A percentile compares a stretch with the other conserved stretches of the same genome.
phyloP scores from a whole-genome alignment of 2,113 vertebrate genomes.

The Petaurus breviceps region DNA sequence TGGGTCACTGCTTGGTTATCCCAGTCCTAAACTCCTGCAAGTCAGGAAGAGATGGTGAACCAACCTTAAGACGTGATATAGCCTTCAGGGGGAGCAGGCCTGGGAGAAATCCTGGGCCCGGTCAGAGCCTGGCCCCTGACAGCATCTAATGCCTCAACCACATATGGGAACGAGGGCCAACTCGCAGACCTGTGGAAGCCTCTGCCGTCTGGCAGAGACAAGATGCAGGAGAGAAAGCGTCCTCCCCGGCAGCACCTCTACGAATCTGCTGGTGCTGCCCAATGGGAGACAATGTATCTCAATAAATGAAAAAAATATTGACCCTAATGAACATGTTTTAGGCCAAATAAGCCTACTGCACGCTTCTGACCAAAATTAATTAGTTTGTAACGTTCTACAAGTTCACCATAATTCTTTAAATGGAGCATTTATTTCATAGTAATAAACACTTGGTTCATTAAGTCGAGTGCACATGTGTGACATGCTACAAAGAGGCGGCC shows the following conservation, averaged over 20 bases:
- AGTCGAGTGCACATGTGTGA: slow-evolving; percentile 89
- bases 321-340: slow-evolving; percentile 82
- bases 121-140: too few relatives aligned
- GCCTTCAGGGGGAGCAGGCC: too few relatives aligned
- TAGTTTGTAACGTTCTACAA: slow-evolving; percentile 84
- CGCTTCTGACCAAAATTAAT: slow-evolving; percentile 87
- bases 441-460: slow-evolving; percentile 95
- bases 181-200: neutral
- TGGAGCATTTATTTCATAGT: slow-evolving; percentile 87
- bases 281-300: slow-evolving; percentile 77
- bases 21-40: too few relatives aligned
- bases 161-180: neutral
- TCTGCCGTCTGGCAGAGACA: neutral
- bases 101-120: too few relatives aligned
- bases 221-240: neutral
- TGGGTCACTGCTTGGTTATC: too few relatives aligned
- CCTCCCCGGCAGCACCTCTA: neutral
- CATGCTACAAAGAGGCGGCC: slow-evolving; percentile 90
- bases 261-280: slow-evolving; percentile 59
- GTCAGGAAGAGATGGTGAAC: too few relatives aligned
- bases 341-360: slow-evolving; percentile 80
- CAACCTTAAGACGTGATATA: too few relatives aligned
- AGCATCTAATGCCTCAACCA: neutral
- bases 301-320: slow-evolving; percentile 78
- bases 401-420: slow-evolving; percentile 87